phyloP scores from a whole-genome alignment of 2,113 vertebrate species.

The Labrus mixtus region DNA sequence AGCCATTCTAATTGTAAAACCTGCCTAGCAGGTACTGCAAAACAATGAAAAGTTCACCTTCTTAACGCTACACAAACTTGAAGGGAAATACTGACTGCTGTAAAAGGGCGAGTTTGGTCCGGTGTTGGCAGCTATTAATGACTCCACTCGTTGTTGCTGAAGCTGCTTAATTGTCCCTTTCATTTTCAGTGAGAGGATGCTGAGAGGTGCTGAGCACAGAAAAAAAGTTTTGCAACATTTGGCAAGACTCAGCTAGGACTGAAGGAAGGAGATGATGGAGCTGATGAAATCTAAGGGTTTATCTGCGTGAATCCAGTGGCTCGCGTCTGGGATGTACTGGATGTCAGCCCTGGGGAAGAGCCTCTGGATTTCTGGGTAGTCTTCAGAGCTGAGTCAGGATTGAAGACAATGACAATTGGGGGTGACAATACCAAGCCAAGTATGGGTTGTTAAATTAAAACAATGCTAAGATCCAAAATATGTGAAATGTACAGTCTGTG shows the following conservation, averaged over 20 bases:
- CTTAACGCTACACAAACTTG: constrained; percentile 31
- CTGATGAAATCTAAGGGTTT: constrained; percentile 91
- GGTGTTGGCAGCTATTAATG: constrained; percentile 49
- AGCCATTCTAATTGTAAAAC: constrained; percentile 28
- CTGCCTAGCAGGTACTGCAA: constrained; percentile 34
- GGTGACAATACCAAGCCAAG: neutral
- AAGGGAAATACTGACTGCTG: constrained; percentile 34
- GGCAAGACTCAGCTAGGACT: constrained; percentile 73
- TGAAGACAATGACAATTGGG: neutral
- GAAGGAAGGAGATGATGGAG: constrained; percentile 88
- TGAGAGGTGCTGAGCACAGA: constrained; percentile 21
- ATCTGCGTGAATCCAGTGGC: constrained; percentile 94
- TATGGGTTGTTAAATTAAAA: no score
- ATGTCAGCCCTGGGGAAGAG: constrained; percentile 89
- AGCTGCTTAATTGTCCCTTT: constrained; percentile 50
- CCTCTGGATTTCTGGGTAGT: constrained; percentile 90
- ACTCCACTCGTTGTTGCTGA: constrained; percentile 32
- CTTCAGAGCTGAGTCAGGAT: constrained; percentile 81
- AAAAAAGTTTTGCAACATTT: constrained; percentile 22
- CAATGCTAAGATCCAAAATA: no score
- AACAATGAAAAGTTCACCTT: constrained; percentile 26
- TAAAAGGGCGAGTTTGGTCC: constrained; percentile 70
- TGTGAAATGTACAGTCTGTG: neutral
- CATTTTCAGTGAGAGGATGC: constrained; percentile 4
- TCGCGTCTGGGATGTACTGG: constrained; percentile 89